Evolutionary conservation across 2,797 vertebrate species (phyloP).

Genomic region (Schizopygopsis malacanthus): DNA sequence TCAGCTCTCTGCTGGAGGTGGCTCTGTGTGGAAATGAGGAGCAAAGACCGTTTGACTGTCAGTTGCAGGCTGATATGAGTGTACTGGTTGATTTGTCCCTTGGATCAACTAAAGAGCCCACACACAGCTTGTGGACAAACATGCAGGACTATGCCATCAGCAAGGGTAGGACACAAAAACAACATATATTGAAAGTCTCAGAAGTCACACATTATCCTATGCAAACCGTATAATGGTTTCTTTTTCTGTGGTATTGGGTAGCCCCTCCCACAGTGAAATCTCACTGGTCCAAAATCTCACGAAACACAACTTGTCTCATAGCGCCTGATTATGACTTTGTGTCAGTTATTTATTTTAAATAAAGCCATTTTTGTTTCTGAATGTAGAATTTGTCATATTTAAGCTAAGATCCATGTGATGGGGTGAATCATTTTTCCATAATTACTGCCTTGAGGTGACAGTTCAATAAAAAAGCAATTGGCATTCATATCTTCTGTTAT

Average conservation of each 20-base stretch:
- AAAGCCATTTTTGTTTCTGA: not conserved
- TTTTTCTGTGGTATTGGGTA: not conserved
- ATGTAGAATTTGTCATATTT: not conserved
- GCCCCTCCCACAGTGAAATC: not conserved
- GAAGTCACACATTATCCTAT: not conserved
- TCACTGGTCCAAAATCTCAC: not conserved
- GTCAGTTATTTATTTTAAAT: not conserved
- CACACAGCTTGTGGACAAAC: constrained; percentile 93
- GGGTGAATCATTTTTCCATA: not conserved
- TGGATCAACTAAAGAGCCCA: constrained; percentile 93
- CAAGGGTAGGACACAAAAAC: constrained; percentile 79
- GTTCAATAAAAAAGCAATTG: not conserved
- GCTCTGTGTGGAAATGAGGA: constrained; percentile 95
- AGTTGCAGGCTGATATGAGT: constrained; percentile 85
- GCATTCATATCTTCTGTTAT: not conserved
- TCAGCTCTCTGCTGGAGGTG: constrained; percentile 92
- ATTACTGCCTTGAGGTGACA: not conserved
- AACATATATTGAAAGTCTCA: not conserved
- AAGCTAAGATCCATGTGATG: not conserved
- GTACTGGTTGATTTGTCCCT: constrained; percentile 90
- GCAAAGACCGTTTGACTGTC: constrained; percentile 94
- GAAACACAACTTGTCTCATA: not conserved
- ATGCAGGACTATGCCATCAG: constrained; percentile 97
- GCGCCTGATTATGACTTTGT: not conserved
- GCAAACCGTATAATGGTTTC: too few relatives aligned